Evolutionary conservation across 2,888 invertebrate genomes (phyloP), one percentile per base, ranked within the genome.

Genomic region (Mythimna ferrago): DNA sequence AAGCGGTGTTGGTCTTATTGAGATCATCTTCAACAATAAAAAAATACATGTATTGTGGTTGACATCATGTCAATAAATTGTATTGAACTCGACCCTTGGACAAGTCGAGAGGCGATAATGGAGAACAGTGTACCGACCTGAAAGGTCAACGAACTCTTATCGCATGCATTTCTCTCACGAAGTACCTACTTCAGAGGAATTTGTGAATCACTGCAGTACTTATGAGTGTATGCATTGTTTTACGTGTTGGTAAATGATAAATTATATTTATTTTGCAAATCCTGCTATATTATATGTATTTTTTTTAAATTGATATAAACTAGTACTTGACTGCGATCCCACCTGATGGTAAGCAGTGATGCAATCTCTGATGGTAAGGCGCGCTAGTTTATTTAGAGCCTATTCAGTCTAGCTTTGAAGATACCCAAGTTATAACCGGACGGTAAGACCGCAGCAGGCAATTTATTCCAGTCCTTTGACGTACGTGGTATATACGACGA

Each of bases 101-200:
- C 66, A 66, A 53, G 58, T 14, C 62, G 51, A 58, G 35, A 32
- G n/a, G 38, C 67, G 86, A 86, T 85, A 85, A 51, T 56, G 35
- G 61, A 35, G 70, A 66, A 61, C 83, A 73, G 35, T 80, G 80
- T 66, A 66, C 78, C 26, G 70, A 66, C 60, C 66, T 78, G 79
- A 51, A 60, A 70, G 82, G 78, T 80, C 80, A 82, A 82, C 66
- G 85, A 16, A 68, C 85, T 73, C 78, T 86, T 85, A 85, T 85
- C 85, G 76, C 51, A 9, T 75, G 69, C 77, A 76, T 69, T 84
- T 82, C 83, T 82, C 71, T 57, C 63, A 70, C 38, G 66, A 61
- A 62, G 66, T 56, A 19, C 64, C 65, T 61, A 19, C 64, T 65
- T 61, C n/a, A 51, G 48, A 60, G 57, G 80, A 70, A 54, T 74